phyloP scores from a whole-genome alignment of 2,888 invertebrate species.

The Archaeoteleia sp. region DNA sequence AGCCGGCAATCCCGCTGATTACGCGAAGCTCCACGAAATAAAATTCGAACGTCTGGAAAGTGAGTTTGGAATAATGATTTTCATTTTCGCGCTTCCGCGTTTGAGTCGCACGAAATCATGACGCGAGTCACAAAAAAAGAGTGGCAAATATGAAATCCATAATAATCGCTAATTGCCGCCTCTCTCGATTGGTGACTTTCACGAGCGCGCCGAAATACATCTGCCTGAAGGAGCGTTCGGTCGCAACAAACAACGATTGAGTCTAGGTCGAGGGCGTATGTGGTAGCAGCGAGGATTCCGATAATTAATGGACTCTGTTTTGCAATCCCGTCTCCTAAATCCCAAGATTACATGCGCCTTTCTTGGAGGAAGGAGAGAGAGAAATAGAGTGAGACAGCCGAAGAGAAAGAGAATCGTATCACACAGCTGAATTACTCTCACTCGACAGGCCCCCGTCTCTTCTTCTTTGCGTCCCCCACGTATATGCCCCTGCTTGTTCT shows the following conservation, averaged over 20 bases:
- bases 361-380: conserved; percentile 28
- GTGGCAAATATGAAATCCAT: conserved; percentile 47
- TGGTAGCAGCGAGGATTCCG: conserved; percentile 5
- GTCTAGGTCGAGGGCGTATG: conserved; percentile 40
- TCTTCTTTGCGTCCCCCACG: too few species aligned
- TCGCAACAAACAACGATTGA: not conserved
- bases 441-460: conserved; percentile 70
- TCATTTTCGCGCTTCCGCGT: conserved; percentile 40
- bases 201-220: conserved; percentile 42
- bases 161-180: conserved; percentile 49
- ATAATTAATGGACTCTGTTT: conserved; percentile 2
- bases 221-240: conserved; percentile 18
- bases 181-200: conserved; percentile 44
- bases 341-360: not conserved
- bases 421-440: conserved; percentile 70
- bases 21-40: too few species aligned
- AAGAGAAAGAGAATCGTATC: conserved; percentile 63
- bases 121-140: conserved; percentile 44
- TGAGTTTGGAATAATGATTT: conserved; percentile 28
- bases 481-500: conserved; percentile 64
- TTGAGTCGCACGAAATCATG: conserved; percentile 37
- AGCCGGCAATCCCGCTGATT: conserved; percentile 18
- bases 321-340: too few species aligned
- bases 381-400: conserved; percentile 20
- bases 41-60: conserved; percentile 35